Conservation (phyloP, 2,113 vertebrate genomes). For the Tachuris rubrigastra region DNA sequence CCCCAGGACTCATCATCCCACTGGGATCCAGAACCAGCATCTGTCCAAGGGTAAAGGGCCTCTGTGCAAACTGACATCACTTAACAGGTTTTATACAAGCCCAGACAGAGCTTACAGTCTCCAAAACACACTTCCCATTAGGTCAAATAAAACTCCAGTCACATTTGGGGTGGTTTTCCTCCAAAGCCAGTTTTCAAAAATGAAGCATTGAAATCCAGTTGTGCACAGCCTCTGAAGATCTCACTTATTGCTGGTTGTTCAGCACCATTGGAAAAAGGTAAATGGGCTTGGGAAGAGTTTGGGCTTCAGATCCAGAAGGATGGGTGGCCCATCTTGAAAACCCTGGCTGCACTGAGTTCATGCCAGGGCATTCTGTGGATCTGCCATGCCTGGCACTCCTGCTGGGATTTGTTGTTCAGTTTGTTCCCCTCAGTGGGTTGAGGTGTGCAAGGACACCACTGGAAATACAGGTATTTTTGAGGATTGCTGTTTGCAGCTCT, state of each 20-base stretch:
- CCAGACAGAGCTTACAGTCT: background rate
- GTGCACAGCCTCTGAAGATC: background rate
- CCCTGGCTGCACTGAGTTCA: background rate
- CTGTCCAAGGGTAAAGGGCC: background rate
- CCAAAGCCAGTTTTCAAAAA: background rate
- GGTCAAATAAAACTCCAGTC: background rate
- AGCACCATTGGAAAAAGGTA: background rate
- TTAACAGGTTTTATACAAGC: background rate
- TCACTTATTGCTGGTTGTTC: background rate
- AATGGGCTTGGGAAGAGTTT: background rate
- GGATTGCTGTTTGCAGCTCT: background rate
- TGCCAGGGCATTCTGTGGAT: background rate
- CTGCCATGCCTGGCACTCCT: rapidly evolving
- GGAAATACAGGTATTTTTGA: background rate
- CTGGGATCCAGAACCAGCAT: background rate
- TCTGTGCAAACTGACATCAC: background rate
- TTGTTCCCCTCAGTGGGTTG: background rate
- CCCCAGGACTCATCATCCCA: background rate
- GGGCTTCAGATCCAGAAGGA: background rate
- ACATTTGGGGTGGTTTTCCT: background rate
- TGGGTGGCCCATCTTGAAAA: background rate
- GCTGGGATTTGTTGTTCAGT: background rate
- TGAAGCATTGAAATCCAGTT: background rate
- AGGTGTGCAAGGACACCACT: background rate
- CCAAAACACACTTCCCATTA: background rate